Evolutionary conservation across 2,797 vertebrate genomes (phyloP).

Genomic region (Sparidentex hasta): DNA sequence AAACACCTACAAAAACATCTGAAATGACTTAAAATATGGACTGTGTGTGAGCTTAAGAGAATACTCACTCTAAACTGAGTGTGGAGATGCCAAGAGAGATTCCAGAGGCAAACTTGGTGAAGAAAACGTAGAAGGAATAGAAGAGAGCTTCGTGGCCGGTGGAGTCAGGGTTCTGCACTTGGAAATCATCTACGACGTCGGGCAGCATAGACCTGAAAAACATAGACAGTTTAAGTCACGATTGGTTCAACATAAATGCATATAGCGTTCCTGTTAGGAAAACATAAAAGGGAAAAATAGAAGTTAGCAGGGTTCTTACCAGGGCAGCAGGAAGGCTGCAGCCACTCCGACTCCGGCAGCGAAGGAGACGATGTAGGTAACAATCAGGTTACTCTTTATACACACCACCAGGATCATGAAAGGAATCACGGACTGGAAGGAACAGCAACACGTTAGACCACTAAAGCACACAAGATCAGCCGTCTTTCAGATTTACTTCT

Average conservation of each 20-base stretch:
- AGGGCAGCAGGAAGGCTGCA: conserved; percentile 95
- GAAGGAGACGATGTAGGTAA: conserved; percentile 93
- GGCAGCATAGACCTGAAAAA: conserved; percentile 96
- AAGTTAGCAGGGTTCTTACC: conserved; percentile 82
- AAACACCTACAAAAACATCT: neutral
- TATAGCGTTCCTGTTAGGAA: too few species aligned
- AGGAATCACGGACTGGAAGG: conserved; percentile 90
- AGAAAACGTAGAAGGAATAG: conserved; percentile 99
- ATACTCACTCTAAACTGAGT: conserved; percentile 95
- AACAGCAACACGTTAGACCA: conserved; percentile 26
- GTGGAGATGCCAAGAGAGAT: conserved; percentile 96
- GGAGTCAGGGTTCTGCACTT: conserved; percentile 90
- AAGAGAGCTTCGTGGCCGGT: conserved; percentile 95
- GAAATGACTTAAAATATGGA: neutral
- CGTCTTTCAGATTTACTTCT: neutral
- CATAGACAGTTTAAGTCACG: neutral
- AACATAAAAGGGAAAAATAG: neutral
- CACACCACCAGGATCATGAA: conserved; percentile 92
- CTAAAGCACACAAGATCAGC: neutral
- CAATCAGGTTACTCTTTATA: conserved; percentile 87
- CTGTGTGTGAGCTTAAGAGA: neutral
- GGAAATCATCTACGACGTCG: conserved; percentile 96
- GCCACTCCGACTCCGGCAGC: conserved; percentile 93
- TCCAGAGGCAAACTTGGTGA: conserved; percentile 98
- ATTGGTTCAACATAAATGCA: neutral